Base-by-base conservation (phyloP, 2,888 invertebrate genomes). In the Megalurothrips usitatus region DNA sequence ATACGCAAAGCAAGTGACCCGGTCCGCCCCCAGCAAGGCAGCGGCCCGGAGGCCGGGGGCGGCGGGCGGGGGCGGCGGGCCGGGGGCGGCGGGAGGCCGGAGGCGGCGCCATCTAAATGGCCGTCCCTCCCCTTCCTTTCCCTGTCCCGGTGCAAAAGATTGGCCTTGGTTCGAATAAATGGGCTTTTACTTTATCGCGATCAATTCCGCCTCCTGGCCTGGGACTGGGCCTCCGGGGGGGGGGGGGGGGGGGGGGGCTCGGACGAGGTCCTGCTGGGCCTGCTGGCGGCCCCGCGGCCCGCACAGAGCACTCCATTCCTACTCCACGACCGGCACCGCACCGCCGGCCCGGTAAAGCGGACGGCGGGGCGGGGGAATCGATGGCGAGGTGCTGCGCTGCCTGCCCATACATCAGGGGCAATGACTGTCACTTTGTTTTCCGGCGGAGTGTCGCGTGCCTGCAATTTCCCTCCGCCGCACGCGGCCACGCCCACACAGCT, bases 151-250 rank as follows among this genome's bases (percentile, higher is more conserved):
- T 58, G 58, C 58, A 58, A 58, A 58, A 58, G 58, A 58, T 58
- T 58, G 58, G 58, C 58, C 58, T 58, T 58, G 58, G 19, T 58
- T 58, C n/a, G 58, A 58, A 58, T 58, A 58, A 58, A 58, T 58
- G 58, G 58, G 58, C 17, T 58, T 58, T 58, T 58, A 58, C 58
- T 58, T 43, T 58, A 58, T 58, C 58, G n/a, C 17, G 58, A 58
- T 58, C 58, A 58, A 58, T 58, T 58, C 58, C 58, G 58, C 17
- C 58, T n/a, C 19, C 58, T 17, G 58, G 14, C 19, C 58, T 0
- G 58, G 58, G 58, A 43, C 34, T 58, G 52, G 52, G 52, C 14
- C 52, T 12, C 10, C 14, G 10, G 14, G 3, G 49, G 49, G 49
- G 10, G 49, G 49, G 49, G 49, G 10, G 49, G 49, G 49, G 49